Evolutionary conservation across 2,113 vertebrate species (phyloP).

Genomic region (Maccullochella peelii): DNA sequence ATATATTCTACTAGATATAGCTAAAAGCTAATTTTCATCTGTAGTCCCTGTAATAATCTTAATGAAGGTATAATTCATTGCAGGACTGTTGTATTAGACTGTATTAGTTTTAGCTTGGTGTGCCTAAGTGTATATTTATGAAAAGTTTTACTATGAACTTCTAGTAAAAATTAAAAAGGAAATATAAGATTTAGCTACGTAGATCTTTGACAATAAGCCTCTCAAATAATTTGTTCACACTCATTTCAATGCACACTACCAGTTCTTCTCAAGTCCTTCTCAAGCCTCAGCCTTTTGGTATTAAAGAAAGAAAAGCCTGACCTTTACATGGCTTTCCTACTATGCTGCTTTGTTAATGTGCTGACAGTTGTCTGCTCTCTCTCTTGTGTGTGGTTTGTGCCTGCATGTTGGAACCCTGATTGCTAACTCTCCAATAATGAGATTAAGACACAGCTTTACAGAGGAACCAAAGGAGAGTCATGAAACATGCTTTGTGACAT

Average conservation of each 20-base stretch:
- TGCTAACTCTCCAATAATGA: slow-evolving; percentile 25
- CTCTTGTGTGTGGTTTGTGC: slow-evolving; percentile 12
- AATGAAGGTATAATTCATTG: too few relatives aligned
- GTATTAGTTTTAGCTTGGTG: background rate
- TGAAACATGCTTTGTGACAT: slow-evolving; percentile 19
- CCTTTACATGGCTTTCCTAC: slow-evolving; percentile 20
- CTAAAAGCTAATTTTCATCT: too few relatives aligned
- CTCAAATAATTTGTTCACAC: background rate
- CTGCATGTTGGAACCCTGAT: background rate
- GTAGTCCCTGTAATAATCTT: too few relatives aligned
- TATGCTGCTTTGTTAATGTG: slow-evolving; percentile 25
- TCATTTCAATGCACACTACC: background rate
- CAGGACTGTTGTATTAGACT: background rate
- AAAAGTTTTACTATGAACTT: background rate
- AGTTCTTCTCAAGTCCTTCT: background rate
- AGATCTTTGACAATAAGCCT: background rate
- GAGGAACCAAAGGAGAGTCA: background rate
- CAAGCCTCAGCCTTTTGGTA: background rate
- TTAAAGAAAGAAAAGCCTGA: slow-evolving; percentile 22
- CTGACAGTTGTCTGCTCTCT: slow-evolving; percentile 23
- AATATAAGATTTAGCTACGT: background rate
- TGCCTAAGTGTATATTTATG: background rate
- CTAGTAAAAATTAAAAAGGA: background rate
- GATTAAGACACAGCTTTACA: slow-evolving; percentile 44
- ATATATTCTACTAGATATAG: too few relatives aligned